A percentile compares a stretch with the other conserved stretches of the same genome.
Evolutionary conservation across 2,888 invertebrate genomes (phyloP).

Genomic region (Metallyticus violacea): DNA sequence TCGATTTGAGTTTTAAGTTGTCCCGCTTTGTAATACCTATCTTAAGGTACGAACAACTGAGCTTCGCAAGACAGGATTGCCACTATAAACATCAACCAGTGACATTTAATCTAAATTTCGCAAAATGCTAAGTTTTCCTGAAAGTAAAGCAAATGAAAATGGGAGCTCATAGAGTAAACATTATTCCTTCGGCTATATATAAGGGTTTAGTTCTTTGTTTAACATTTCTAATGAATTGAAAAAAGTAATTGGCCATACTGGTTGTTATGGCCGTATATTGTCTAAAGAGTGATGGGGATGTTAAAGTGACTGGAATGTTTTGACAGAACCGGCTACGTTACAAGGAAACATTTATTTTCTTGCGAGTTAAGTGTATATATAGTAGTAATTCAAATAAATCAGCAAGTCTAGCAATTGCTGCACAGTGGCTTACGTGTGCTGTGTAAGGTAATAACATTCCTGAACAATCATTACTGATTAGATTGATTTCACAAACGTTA

Average conservation of each 20-base stretch:
- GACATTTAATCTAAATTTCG: background rate
- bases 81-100: background rate
- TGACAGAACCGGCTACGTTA: background rate
- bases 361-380: background rate
- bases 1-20: background rate
- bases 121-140: no score
- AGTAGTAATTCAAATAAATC: background rate
- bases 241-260: background rate
- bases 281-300: background rate
- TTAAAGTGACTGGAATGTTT: background rate
- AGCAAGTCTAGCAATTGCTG: background rate
- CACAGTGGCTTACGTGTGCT: background rate
- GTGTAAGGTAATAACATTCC: background rate
- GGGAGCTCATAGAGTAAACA: background rate
- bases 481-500: no score
- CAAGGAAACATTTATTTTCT: background rate
- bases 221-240: background rate
- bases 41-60: background rate
- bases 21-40: background rate
- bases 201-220: background rate
- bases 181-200: background rate
- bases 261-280: background rate
- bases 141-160: background rate
- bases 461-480: no score
- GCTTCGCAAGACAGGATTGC: background rate